Conservation (phyloP, 2,888 invertebrate species). For the Candidula unifasciata region DNA sequence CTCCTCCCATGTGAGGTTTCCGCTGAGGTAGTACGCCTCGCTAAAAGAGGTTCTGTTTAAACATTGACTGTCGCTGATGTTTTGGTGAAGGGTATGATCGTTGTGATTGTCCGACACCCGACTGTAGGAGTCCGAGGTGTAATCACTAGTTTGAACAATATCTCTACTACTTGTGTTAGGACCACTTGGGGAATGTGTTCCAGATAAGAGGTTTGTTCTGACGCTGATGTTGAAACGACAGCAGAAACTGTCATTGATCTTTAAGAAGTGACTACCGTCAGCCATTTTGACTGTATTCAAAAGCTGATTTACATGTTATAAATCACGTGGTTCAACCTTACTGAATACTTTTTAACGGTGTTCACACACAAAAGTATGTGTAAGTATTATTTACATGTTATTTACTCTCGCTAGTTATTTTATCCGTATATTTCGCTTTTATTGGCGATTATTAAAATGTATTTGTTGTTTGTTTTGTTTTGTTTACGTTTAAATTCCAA, state of each 20-base stretch:
- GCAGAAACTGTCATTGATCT: conserved; percentile 39
- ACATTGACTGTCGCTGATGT: neutral
- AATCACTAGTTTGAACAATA: neutral
- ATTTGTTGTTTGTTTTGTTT: too few relatives aligned
- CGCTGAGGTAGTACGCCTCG: neutral
- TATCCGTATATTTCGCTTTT: too few relatives aligned
- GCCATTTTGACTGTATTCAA: neutral
- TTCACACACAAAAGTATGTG: too few relatives aligned
- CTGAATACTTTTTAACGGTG: neutral
- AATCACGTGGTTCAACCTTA: neutral
- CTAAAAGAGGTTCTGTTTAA: neutral
- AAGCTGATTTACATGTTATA: neutral
- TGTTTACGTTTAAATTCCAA: too few relatives aligned
- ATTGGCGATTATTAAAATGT: too few relatives aligned
- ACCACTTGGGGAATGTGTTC: neutral
- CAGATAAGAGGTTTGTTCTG: neutral
- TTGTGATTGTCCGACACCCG: neutral
- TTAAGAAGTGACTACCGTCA: conserved; percentile 1
- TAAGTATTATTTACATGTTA: too few relatives aligned
- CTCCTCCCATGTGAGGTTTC: conserved; percentile 41
- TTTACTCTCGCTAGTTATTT: too few relatives aligned
- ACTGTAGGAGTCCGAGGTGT: too few relatives aligned
- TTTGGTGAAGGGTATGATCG: neutral
- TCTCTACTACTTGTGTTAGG: neutral
- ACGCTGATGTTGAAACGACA: conserved; percentile 37